Percentiles rank a stretch among this genome's conserved stretches.
phyloP scores from a whole-genome alignment of 2,797 vertebrate species.

The Melanotaenia boesemani region DNA sequence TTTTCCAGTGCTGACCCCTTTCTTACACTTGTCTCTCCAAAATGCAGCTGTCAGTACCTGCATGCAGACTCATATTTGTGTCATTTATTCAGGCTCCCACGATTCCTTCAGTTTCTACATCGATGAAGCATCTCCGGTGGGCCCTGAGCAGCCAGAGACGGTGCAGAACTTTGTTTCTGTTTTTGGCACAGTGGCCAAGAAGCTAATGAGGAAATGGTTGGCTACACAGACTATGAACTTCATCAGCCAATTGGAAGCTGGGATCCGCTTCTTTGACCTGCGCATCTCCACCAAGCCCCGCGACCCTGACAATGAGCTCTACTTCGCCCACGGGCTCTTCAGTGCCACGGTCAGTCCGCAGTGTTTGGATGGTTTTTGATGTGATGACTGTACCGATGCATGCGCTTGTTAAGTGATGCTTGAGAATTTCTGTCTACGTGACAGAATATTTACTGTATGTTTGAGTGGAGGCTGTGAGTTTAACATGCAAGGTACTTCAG shows the following conservation, averaged over 20 bases:
- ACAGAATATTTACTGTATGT: slow-evolving; percentile 14
- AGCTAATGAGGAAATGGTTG: slow-evolving; percentile 98
- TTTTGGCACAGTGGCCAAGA: slow-evolving; percentile 97
- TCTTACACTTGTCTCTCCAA: slow-evolving; percentile 31
- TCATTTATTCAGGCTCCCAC: slow-evolving; percentile 90
- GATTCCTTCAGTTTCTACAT: slow-evolving; percentile 99
- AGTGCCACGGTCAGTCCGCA: slow-evolving; percentile 87
- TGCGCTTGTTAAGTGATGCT: slow-evolving; percentile 54
- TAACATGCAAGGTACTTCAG: slow-evolving; percentile 19
- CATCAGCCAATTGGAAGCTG: slow-evolving; percentile 92
- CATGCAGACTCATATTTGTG: slow-evolving; percentile 37
- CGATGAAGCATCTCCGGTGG: slow-evolving; percentile 95
- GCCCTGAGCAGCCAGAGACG: slow-evolving; percentile 96
- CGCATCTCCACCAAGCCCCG: slow-evolving; percentile 98
- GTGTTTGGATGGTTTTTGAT: slow-evolving; percentile 35
- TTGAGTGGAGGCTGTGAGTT: slow-evolving; percentile 25
- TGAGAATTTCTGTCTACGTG: slow-evolving; percentile 14
- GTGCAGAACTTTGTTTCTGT: slow-evolving; percentile 99
- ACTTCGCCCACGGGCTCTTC: slow-evolving; percentile 97
- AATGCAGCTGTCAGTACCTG: slow-evolving; percentile 9
- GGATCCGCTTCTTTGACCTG: slow-evolving; percentile 97
- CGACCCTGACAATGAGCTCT: slow-evolving; percentile 97
- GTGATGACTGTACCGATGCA: slow-evolving; percentile 35
- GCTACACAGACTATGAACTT: slow-evolving; percentile 99
- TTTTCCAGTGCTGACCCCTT: slow-evolving; percentile 39